A percentile compares a stretch with the other conserved stretches of the same genome.
phyloP scores from a whole-genome alignment of 1,140 invertebrate genomes.

The Ylistrum balloti region DNA sequence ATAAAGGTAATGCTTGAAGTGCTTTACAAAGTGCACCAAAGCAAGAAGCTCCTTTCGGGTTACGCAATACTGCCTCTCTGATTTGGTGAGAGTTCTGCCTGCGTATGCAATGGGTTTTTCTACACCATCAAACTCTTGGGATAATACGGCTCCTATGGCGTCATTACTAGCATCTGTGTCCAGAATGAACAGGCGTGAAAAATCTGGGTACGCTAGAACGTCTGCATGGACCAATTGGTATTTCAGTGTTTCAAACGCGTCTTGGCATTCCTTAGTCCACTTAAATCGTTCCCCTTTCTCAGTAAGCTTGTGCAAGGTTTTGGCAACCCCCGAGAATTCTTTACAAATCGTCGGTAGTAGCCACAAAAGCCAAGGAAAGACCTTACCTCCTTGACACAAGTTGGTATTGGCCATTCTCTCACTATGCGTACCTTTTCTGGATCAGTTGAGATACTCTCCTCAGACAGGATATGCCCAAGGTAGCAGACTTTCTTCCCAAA shows the following conservation, averaged over 20 bases:
- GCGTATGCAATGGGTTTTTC: no score
- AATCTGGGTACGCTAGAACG: constrained; percentile 53
- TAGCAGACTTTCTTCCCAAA: constrained; percentile 41
- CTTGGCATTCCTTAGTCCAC: constrained; percentile 70
- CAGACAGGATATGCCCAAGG: constrained; percentile 19
- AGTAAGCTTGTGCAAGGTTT: constrained; percentile 79
- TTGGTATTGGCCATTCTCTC: not conserved
- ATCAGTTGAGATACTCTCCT: not conserved
- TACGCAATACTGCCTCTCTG: no score
- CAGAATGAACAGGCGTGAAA: constrained; percentile 61
- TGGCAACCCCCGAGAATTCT: constrained; percentile 44
- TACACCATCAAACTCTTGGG: constrained; percentile 77
- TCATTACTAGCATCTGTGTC: constrained; percentile 69
- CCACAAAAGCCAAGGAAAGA: constrained; percentile 36
- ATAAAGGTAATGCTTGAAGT: no score
- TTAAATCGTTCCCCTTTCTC: constrained; percentile 77
- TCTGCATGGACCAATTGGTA: constrained; percentile 32
- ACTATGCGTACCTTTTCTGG: not conserved
- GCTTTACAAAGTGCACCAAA: no score
- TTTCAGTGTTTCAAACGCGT: no score
- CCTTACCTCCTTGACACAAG: not conserved
- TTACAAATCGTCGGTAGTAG: constrained; percentile 43
- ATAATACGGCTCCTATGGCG: constrained; percentile 73
- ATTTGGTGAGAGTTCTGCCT: no score
- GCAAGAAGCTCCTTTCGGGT: constrained; percentile 60